A percentile compares a stretch with the other conserved stretches of the same genome.
These are phyloP conservation scores for Pitta sordida DNA, from an alignment of 2,113 vertebrate species.

Conservation along the genomic window DNA sequence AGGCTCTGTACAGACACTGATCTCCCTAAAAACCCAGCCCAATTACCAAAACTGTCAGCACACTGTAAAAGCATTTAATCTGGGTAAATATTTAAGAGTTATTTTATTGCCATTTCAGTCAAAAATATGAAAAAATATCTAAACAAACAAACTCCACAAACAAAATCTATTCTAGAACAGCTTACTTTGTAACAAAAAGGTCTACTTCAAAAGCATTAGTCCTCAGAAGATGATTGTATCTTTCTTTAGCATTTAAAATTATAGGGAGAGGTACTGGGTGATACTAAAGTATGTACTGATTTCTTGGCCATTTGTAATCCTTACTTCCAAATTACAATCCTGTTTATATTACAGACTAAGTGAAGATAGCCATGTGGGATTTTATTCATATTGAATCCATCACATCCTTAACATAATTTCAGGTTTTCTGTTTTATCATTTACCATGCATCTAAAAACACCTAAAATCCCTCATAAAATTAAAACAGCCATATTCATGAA, in stretches of 20 bases:
- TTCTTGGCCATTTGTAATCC: background rate
- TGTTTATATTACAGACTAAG: background rate
- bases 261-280: background rate
- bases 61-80: background rate
- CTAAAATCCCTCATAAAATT: background rate
- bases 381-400: background rate
- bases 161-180: background rate
- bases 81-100: background rate
- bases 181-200: background rate
- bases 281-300: background rate
- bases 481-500: background rate
- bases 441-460: background rate
- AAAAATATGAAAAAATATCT: background rate
- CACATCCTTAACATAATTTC: background rate
- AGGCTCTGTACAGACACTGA: background rate
- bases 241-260: background rate
- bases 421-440: background rate
- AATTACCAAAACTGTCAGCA: background rate
- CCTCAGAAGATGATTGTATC: background rate
- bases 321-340: background rate
- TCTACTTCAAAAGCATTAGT: background rate
- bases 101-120: background rate
- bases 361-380: background rate
- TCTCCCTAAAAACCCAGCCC: background rate
- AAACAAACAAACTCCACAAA: background rate